A percentile compares a stretch with the other conserved stretches of the same genome.
Evolutionary conservation across 2,113 vertebrate species (phyloP).

Genomic region (Hiodon tergisus): DNA sequence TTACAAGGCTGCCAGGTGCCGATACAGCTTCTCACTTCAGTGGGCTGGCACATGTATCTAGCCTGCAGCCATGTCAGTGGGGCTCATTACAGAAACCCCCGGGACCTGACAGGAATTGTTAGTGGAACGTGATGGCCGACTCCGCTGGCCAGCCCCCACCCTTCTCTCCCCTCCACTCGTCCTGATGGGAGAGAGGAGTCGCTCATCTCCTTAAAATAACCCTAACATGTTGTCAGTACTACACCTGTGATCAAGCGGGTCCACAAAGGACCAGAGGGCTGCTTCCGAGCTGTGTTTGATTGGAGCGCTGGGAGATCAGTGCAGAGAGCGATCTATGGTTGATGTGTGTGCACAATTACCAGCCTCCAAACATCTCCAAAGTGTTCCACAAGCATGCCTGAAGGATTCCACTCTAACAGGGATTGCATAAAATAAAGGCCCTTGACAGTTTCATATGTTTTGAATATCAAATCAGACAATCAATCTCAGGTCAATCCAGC

Average conservation of each 20-base stretch:
- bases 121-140: slow-evolving; percentile 82
- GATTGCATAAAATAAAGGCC: slow-evolving; percentile 75
- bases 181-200: slow-evolving; percentile 58
- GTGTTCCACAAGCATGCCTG: slow-evolving; percentile 72
- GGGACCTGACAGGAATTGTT: slow-evolving; percentile 88
- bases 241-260: slow-evolving; percentile 83
- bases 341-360: slow-evolving; percentile 81
- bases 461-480: slow-evolving; percentile 62
- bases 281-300: slow-evolving; percentile 57
- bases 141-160: slow-evolving; percentile 44
- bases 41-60: slow-evolving; percentile 75
- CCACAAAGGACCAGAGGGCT: slow-evolving; percentile 62
- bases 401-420: slow-evolving; percentile 77
- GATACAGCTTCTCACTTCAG: slow-evolving; percentile 88
- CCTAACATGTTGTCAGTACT: slow-evolving; percentile 65
- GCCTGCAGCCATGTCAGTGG: slow-evolving; percentile 90
- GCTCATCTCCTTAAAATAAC: slow-evolving; percentile 49
- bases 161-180: slow-evolving; percentile 2
- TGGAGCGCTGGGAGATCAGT: slow-evolving; percentile 64
- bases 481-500: slow-evolving; percentile 38
- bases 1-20: slow-evolving; percentile 80
- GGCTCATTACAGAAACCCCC: slow-evolving; percentile 88
- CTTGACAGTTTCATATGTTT: slow-evolving; percentile 50
- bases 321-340: slow-evolving; percentile 77
- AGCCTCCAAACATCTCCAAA: slow-evolving; percentile 77